Conservation (phyloP, 2,797 vertebrate genomes). For the Caiman crocodilus region DNA sequence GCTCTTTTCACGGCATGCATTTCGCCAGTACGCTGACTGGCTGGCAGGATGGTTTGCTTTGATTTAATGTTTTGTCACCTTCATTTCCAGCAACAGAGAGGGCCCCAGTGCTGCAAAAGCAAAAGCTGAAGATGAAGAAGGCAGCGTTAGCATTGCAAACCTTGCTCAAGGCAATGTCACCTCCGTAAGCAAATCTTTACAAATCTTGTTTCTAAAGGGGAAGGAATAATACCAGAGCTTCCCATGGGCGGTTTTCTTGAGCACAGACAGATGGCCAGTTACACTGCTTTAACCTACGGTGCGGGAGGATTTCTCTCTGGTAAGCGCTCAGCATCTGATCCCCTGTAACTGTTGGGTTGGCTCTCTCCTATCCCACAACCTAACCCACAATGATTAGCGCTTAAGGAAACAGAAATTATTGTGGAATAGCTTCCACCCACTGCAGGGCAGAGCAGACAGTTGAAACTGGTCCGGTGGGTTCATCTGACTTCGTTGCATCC, state of each 20-base stretch:
- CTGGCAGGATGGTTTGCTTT: background rate
- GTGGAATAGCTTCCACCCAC: too few relatives aligned
- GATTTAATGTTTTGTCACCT: conserved; percentile 20
- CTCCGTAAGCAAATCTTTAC: conserved; percentile 83
- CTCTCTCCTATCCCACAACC: too few relatives aligned
- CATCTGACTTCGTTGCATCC: too few relatives aligned
- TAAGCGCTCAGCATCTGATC: too few relatives aligned
- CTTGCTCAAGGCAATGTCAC: conserved; percentile 89
- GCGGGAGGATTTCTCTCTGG: too few relatives aligned
- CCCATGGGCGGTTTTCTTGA: background rate
- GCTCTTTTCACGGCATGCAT: background rate
- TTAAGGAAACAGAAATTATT: too few relatives aligned
- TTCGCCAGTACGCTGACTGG: background rate
- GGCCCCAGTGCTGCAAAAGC: conserved; percentile 85
- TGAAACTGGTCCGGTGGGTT: too few relatives aligned
- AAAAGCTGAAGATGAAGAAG: conserved; percentile 85
- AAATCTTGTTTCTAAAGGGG: background rate
- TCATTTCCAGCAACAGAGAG: conserved; percentile 81
- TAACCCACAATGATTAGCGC: too few relatives aligned
- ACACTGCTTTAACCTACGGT: too few relatives aligned
- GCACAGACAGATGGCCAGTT: too few relatives aligned
- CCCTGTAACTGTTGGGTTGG: too few relatives aligned
- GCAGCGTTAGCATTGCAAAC: conserved; percentile 83
- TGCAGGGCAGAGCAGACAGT: too few relatives aligned
- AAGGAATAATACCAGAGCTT: background rate